Percentiles rank a stretch among this genome's conserved stretches.
Conservation (phyloP, 2,888 invertebrate genomes). For the Cerceris rybyensis region DNA sequence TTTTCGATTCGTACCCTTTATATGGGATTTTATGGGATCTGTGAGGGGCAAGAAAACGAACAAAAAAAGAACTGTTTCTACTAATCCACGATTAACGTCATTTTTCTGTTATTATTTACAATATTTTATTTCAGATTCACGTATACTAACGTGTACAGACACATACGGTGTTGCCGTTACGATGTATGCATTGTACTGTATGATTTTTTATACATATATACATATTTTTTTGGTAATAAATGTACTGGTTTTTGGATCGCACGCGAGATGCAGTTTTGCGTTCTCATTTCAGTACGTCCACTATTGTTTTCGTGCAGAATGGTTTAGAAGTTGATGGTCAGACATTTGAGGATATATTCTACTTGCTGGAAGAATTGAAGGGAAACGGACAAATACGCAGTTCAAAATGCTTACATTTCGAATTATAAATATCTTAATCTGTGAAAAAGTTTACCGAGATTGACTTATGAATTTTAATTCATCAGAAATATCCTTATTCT, state of each 20-base stretch:
- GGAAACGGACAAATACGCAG: too few relatives aligned
- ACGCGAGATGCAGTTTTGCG: constrained; percentile 58
- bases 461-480: too few relatives aligned
- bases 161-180: constrained; percentile 35
- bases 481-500: too few relatives aligned
- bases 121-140: constrained; percentile 30
- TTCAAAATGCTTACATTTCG: too few relatives aligned
- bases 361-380: too few relatives aligned
- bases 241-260: constrained; percentile 60
- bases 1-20: neutral
- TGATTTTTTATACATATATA: constrained; percentile 39
- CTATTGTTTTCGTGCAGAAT: constrained; percentile 9
- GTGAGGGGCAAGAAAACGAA: constrained; percentile 22
- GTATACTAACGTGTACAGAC: constrained; percentile 47
- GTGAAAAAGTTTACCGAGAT: too few relatives aligned
- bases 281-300: constrained; percentile 47
- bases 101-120: constrained; percentile 21
- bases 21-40: constrained; percentile 3
- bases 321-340: neutral
- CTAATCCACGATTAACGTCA: constrained; percentile 43
- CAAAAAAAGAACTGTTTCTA: constrained; percentile 24
- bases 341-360: too few relatives aligned
- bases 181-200: constrained; percentile 52
- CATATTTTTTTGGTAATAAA: constrained; percentile 59
- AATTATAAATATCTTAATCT: too few relatives aligned